Evolutionary conservation across 2,888 invertebrate species (phyloP), one percentile per base, ranked within the genome.

Genomic region (Hirudinaria manillensis): DNA sequence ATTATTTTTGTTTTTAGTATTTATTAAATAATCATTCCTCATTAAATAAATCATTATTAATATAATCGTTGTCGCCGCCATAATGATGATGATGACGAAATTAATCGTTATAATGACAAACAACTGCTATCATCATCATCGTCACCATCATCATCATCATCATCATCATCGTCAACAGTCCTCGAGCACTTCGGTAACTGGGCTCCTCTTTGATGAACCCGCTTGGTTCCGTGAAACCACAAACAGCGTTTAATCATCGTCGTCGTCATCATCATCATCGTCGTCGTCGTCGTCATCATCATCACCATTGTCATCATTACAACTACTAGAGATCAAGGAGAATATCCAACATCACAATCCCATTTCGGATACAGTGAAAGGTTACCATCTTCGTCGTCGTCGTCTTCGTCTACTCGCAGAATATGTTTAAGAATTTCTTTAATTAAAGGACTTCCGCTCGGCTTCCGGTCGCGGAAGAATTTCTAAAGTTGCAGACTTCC

Each of bases 51-150:
- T n/a, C n/a, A n/a, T n/a, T n/a, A n/a, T n/a, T n/a, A n/a, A n/a
- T n/a, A n/a, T n/a, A n/a, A n/a, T 53, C 72, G 75, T 29, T 75
- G 75, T 32, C 65, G 70, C 51, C 72, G 75, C 51, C 72, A 56
- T 75, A 71, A 34, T 45, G 70, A 71, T 72, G 75, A 71, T 72
- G 75, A 56, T 75, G 75, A 71, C 55, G 75, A 66, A 0, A 36
- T 36, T 55, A 36, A 66, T 13, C 10, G 65, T 32, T 34, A 65
- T 19, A 38, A 36, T 61, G 38, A 36, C 32, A 19, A 56, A 36
- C 7, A n/a, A 34, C 7, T 3, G 3, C 16, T 3, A 70, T 38
- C 45, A 70, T 45, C 70, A 70, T 38, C 45, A 34, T 38, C 45
- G 38, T 27, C 45, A 70, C n/a, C 70, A 70, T 45, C 45, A 70